Percentiles rank a stretch among this genome's conserved stretches.
phyloP scores from a whole-genome alignment of 2,888 invertebrate genomes.

The Ectobius pallidus region DNA sequence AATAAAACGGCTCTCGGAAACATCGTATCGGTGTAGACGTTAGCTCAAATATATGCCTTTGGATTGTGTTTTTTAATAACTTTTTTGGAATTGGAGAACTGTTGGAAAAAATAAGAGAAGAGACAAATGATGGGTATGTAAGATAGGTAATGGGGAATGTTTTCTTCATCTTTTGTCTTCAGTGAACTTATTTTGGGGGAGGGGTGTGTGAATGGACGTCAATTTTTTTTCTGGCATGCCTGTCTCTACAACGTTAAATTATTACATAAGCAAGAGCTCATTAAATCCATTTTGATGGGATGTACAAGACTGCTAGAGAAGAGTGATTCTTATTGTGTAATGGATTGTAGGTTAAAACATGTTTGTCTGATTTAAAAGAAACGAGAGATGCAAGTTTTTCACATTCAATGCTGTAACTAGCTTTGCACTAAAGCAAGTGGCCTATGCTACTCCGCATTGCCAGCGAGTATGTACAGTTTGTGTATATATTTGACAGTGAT shows the following conservation, averaged over 20 bases:
- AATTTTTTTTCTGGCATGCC: slow-evolving; percentile 20
- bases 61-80: slow-evolving; percentile 35
- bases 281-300: background rate
- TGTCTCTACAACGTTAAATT: slow-evolving; percentile 22
- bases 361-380: background rate
- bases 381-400: slow-evolving; percentile 9
- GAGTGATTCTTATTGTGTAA: background rate
- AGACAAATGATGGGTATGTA: slow-evolving; percentile 14
- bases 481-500: slow-evolving; percentile 18
- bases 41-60: slow-evolving; percentile 36
- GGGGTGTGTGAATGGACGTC: slow-evolving; percentile 25
- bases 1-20: slow-evolving; percentile 26
- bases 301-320: background rate
- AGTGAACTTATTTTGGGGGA: slow-evolving; percentile 3
- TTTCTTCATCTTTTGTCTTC: slow-evolving; percentile 14
- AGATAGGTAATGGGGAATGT: background rate
- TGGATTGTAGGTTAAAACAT: background rate
- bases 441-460: slow-evolving; percentile 12
- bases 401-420: slow-evolving; percentile 13
- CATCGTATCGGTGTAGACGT: slow-evolving; percentile 38
- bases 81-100: slow-evolving; percentile 15
- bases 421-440: slow-evolving; percentile 20
- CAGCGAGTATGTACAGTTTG: background rate
- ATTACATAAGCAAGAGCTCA: background rate
- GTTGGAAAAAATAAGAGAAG: slow-evolving; percentile 1